phyloP scores from a whole-genome alignment of 2,888 invertebrate species.

The Drosophila pseudotalamancana region DNA sequence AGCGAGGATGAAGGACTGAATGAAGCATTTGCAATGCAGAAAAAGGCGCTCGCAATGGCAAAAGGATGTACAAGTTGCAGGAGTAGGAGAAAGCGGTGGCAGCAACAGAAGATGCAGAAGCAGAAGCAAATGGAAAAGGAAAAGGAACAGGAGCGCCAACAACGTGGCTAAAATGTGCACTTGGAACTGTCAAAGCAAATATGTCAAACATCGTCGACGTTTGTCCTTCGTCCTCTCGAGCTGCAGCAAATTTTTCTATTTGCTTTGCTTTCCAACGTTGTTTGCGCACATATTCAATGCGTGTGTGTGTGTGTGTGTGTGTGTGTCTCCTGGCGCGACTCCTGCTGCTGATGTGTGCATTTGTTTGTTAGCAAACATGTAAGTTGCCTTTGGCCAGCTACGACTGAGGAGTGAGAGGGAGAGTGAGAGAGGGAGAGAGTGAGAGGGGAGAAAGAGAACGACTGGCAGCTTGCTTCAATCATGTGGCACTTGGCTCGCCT shows the following conservation, averaged over 20 bases:
- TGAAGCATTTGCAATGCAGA: constrained; percentile 61
- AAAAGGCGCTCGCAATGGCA: constrained; percentile 51
- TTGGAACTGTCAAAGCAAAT: constrained; percentile 80
- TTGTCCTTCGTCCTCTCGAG: constrained; percentile 59
- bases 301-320: constrained; percentile 17
- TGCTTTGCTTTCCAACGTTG: constrained; percentile 75
- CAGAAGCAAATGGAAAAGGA: constrained; percentile 1
- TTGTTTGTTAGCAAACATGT: constrained; percentile 78
- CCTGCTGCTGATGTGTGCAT: constrained; percentile 66
- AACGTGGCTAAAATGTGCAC: constrained; percentile 79
- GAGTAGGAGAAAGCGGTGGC: not conserved
- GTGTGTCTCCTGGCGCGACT: constrained; percentile 58
- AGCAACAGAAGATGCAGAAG: constrained; percentile 7
- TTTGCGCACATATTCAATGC: constrained; percentile 67
- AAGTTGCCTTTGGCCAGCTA: constrained; percentile 75
- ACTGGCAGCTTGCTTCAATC: constrained; percentile 56
- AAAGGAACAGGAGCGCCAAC: constrained; percentile 15
- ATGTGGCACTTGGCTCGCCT: constrained; percentile 58
- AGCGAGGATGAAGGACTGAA: constrained; percentile 26
- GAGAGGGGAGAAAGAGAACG: constrained; percentile 28
- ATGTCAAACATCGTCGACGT: constrained; percentile 77
- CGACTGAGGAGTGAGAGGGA: constrained; percentile 5
- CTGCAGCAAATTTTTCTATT: constrained; percentile 67
- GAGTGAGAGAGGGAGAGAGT: constrained; percentile 13
- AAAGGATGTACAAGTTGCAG: constrained; percentile 26